phyloP scores from a whole-genome alignment of 2,113 vertebrate genomes.

The Recurvirostra avosetta region DNA sequence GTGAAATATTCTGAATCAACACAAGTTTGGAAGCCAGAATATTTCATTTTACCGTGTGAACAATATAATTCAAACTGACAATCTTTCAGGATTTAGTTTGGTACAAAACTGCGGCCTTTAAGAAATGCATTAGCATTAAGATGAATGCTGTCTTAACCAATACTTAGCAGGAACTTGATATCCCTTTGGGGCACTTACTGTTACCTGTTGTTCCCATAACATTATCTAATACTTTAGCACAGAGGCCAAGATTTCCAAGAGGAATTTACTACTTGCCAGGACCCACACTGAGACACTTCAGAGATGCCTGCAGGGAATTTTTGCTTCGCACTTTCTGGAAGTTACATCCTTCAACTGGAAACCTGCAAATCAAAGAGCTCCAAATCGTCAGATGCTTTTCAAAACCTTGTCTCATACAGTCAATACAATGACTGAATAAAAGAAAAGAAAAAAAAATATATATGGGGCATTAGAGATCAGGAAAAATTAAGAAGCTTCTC shows the following conservation, averaged over 20 bases:
- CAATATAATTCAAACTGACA: conserved; percentile 37
- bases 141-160: conserved; percentile 47
- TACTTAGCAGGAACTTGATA: conserved; percentile 30
- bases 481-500: neutral
- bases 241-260: neutral
- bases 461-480: neutral
- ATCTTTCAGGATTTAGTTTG: conserved; percentile 27
- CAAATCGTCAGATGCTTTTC: neutral
- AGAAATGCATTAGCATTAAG: conserved; percentile 49
- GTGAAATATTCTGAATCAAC: neutral
- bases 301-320: neutral
- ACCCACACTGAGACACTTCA: neutral
- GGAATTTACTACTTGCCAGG: neutral
- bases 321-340: neutral
- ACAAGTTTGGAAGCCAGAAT: conserved; percentile 16
- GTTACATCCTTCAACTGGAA: neutral
- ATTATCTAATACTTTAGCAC: conserved; percentile 19
- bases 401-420: neutral
- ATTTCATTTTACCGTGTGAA: conserved; percentile 9
- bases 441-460: neutral
- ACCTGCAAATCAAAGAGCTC: neutral
- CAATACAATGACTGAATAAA: neutral
- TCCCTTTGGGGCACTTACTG: conserved; percentile 27
- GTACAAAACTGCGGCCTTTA: neutral
- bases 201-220: conserved; percentile 18